phyloP scores from a whole-genome alignment of 2,888 invertebrate genomes.

The Ptycholaimellus sp. region DNA sequence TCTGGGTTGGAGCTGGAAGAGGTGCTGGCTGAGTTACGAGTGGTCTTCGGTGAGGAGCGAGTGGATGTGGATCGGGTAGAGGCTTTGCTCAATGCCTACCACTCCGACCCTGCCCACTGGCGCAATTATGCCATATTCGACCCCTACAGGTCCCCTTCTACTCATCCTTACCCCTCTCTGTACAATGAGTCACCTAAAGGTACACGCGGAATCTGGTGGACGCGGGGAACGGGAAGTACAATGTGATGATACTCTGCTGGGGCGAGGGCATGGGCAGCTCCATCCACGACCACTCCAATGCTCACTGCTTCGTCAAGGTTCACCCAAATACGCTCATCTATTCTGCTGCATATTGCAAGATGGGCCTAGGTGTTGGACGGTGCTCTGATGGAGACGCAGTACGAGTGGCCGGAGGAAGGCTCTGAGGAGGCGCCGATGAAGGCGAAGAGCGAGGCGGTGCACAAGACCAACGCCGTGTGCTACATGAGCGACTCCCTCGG shows the following conservation, averaged over 20 bases:
- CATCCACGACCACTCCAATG: constrained; percentile 78
- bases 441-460: constrained; percentile 39
- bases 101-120: constrained; percentile 68
- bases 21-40: constrained; percentile 13
- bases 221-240: constrained; percentile 77
- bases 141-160: constrained; percentile 47
- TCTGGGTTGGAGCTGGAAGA: no score
- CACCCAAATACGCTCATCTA: no score
- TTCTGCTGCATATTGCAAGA: no score
- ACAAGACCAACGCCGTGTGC: constrained; percentile 51
- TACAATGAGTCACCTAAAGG: constrained; percentile 30
- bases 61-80: constrained; percentile 71
- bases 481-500: constrained; percentile 85
- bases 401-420: constrained; percentile 44
- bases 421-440: constrained; percentile 34
- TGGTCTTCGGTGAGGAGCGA: constrained; percentile 46
- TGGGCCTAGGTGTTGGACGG: no score
- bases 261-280: constrained; percentile 49
- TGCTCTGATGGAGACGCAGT: constrained; percentile 50
- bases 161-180: neutral
- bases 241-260: constrained; percentile 85
- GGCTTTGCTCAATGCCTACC: constrained; percentile 50
- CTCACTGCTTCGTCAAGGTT: constrained; percentile 81
- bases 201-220: constrained; percentile 86
- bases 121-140: constrained; percentile 74